Evolutionary conservation across 2,888 invertebrate species (phyloP), one percentile per base, ranked within the genome.

Genomic region (Anorthoa munda): DNA sequence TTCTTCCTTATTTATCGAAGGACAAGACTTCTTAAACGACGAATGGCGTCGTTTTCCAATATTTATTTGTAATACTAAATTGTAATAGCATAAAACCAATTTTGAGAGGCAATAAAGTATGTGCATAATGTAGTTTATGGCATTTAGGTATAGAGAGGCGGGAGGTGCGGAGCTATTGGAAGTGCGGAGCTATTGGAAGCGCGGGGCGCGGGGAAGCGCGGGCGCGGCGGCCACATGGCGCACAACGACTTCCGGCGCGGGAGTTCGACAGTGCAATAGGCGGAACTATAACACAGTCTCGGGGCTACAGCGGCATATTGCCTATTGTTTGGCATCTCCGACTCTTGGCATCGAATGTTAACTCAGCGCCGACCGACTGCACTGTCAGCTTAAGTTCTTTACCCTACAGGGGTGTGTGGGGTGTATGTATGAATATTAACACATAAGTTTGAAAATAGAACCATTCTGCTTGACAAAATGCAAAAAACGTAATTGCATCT

Each of bases 281-380:
- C 94, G 93, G 93, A 93, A 93, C 92, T 90, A 93, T 93, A 93
- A 88, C 85, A 86, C 85, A 87, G 84, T 86, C 87, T 87, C 88
- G 88, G 86, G 90, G 89, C 89, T 90, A 85, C 91, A 89, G 85
- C 89, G 89, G 92, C 93, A 92, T 94, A 95, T 94, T 94, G 95
- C 94, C 94, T 93, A 93, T 95, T 95, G 94, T 95, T 95, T 96
- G 96, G 95, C 96, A 95, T 95, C 94, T 93, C 89, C 92, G 90
- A 92, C 92, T 95, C 90, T 96, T 96, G 96, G 96, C 96, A 96
- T 95, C 93, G 90, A 92, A 93, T 91, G 89, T 92, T 90, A 91
- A 93, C 91, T 84, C 87, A 84, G 88, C 87, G 87, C 89, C 90
- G 87, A 90, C 89, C 87, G 88, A 92, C 89, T 93, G 93, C 92